A percentile compares a stretch with the other conserved stretches of the same genome.
These are phyloP conservation scores for Lasioglossum zephyrum DNA, from an alignment of 2,888 invertebrate species.

Conservation along the genomic window DNA sequence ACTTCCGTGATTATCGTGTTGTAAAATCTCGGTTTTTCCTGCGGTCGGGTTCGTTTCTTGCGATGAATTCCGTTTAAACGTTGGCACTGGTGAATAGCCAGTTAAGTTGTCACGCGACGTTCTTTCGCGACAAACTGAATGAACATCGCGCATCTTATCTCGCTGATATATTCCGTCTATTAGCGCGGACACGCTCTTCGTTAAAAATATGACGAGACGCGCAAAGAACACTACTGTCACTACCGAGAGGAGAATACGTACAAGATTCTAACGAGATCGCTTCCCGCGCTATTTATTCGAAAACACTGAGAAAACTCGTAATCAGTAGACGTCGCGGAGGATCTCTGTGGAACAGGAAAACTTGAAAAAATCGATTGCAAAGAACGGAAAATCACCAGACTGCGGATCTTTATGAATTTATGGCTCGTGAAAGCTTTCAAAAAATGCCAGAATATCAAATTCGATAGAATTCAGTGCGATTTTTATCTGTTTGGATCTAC, in stretches of 20 bases:
- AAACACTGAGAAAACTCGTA: not conserved
- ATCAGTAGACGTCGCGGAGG: not conserved
- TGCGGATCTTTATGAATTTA: no score
- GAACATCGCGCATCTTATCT: conserved; percentile 46
- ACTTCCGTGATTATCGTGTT: conserved; percentile 48
- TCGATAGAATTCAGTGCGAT: no score
- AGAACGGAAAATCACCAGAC: not conserved
- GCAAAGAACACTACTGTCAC: not conserved
- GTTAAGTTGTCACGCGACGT: conserved; percentile 56
- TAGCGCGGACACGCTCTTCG: conserved; percentile 37
- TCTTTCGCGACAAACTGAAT: conserved; percentile 15
- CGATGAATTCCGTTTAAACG: conserved; percentile 48
- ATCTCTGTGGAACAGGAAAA: not conserved
- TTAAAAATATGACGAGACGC: conserved; percentile 24
- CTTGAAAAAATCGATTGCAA: not conserved
- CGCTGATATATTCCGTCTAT: conserved; percentile 41
- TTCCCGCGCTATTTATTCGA: not conserved
- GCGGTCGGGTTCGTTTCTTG: conserved; percentile 38
- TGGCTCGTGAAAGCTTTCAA: no score
- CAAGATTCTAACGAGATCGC: not conserved
- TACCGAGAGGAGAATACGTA: not conserved
- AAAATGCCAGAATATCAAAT: no score
- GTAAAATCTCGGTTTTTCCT: conserved; percentile 42
- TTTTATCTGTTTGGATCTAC: no score
- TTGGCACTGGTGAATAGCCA: conserved; percentile 21